Conservation (phyloP, 2,888 invertebrate species). For the Habrosyne pyritoides region DNA sequence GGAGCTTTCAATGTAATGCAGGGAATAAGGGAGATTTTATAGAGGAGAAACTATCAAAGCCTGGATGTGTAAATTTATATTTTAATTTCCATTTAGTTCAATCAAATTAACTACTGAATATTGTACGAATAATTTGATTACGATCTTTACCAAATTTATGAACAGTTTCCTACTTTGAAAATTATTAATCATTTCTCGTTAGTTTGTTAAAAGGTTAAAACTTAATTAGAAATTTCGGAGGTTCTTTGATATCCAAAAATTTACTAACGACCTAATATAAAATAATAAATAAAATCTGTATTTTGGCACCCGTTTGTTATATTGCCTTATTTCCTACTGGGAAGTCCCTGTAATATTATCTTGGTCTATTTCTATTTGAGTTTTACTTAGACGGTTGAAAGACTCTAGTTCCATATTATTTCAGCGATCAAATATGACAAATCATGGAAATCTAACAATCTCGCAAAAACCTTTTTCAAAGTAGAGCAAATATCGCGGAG, state of each 20-base stretch:
- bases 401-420: neutral
- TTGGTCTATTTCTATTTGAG: neutral
- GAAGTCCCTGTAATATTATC: neutral
- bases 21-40: too few relatives aligned
- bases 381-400: neutral
- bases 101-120: neutral
- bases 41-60: too few relatives aligned
- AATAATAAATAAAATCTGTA: constrained; percentile 31
- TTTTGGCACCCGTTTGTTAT: constrained; percentile 25
- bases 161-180: neutral
- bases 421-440: neutral
- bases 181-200: too few relatives aligned
- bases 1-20: too few relatives aligned
- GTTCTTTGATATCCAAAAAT: too few relatives aligned
- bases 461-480: neutral
- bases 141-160: neutral
- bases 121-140: neutral
- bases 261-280: constrained; percentile 18
- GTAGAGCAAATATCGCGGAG: neutral
- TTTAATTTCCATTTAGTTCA: neutral
- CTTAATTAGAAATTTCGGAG: too few relatives aligned
- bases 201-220: too few relatives aligned
- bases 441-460: neutral
- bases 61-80: neutral
- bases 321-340: constrained; percentile 30